A percentile compares a stretch with the other conserved stretches of the same genome.
Evolutionary conservation across 1,140 invertebrate species (phyloP).

Genomic region (Scaptomyza graminum): DNA sequence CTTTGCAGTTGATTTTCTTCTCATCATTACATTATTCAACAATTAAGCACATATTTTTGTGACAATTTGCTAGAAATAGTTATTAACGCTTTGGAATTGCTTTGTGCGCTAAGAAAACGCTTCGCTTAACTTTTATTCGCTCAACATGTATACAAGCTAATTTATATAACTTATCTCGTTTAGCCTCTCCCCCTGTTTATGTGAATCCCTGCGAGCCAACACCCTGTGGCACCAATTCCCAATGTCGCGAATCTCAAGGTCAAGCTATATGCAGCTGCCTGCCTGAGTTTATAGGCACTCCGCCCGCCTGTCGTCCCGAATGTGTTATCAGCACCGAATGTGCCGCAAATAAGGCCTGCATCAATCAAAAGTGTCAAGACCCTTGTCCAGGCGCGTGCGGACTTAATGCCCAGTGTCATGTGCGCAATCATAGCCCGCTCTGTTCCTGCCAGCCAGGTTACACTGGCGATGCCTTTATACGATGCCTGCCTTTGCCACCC

Average conservation of each 20-base stretch:
- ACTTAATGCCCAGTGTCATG: constrained; percentile 91
- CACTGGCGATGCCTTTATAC: constrained; percentile 92
- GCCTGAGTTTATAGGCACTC: constrained; percentile 89
- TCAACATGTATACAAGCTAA: constrained; percentile 32
- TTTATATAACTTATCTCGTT: neutral
- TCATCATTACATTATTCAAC: neutral
- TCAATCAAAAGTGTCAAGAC: constrained; percentile 93
- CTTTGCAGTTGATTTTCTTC: neutral
- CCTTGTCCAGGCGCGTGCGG: constrained; percentile 93
- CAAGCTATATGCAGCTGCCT: constrained; percentile 92
- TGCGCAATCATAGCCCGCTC: constrained; percentile 92
- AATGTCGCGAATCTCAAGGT: constrained; percentile 89
- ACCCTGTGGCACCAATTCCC: constrained; percentile 89
- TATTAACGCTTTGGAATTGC: constrained; percentile 44
- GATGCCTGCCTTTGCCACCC: constrained; percentile 86
- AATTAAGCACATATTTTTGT: constrained; percentile 10
- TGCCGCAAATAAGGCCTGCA: constrained; percentile 90
- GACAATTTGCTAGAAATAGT: constrained; percentile 47
- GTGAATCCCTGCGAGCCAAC: constrained; percentile 90
- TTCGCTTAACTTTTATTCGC: constrained; percentile 51
- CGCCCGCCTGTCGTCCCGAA: constrained; percentile 91
- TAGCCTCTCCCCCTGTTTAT: constrained; percentile 83
- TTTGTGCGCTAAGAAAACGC: constrained; percentile 28
- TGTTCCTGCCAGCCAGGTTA: constrained; percentile 90
- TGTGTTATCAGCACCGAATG: constrained; percentile 93